These are phyloP conservation scores for Cryptus viduatorius DNA, from an alignment of 2,888 invertebrate species.

Conservation along the genomic window DNA sequence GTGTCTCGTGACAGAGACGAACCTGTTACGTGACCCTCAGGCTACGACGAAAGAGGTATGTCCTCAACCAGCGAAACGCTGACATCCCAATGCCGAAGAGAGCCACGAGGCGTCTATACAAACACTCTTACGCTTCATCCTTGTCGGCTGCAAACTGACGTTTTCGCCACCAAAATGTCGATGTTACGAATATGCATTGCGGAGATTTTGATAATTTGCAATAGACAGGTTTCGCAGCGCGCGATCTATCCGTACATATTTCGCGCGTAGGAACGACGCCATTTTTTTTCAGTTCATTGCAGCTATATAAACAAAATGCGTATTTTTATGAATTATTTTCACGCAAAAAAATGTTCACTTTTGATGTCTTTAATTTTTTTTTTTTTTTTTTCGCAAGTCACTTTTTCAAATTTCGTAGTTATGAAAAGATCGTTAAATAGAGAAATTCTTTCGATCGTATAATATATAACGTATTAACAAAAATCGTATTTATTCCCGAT, in stretches of 20 bases:
- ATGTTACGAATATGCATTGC: constrained; percentile 8
- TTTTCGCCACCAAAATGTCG: constrained; percentile 53
- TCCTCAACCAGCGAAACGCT: constrained; percentile 7
- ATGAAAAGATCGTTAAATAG: background rate
- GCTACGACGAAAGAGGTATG: constrained; percentile 63
- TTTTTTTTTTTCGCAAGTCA: too few species aligned
- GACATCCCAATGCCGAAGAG: constrained; percentile 43
- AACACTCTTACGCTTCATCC: constrained; percentile 48
- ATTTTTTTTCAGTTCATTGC: too few species aligned
- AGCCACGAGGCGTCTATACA: constrained; percentile 61
- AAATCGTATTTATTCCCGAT: constrained; percentile 43
- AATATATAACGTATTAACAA: constrained; percentile 16
- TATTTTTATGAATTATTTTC: too few species aligned
- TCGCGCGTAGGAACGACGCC: too few species aligned
- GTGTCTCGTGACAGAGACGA: constrained; percentile 38
- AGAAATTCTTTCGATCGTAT: background rate
- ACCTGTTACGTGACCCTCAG: constrained; percentile 64
- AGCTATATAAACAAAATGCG: too few species aligned
- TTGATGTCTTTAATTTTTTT: too few species aligned
- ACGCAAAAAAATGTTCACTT: too few species aligned
- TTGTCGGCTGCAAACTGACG: background rate
- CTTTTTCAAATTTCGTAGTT: too few species aligned
- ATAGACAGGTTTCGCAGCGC: too few species aligned
- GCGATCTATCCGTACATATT: too few species aligned
- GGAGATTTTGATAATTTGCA: background rate